phyloP scores from a whole-genome alignment of 2,797 vertebrate genomes.

The Gallinago stenura region DNA sequence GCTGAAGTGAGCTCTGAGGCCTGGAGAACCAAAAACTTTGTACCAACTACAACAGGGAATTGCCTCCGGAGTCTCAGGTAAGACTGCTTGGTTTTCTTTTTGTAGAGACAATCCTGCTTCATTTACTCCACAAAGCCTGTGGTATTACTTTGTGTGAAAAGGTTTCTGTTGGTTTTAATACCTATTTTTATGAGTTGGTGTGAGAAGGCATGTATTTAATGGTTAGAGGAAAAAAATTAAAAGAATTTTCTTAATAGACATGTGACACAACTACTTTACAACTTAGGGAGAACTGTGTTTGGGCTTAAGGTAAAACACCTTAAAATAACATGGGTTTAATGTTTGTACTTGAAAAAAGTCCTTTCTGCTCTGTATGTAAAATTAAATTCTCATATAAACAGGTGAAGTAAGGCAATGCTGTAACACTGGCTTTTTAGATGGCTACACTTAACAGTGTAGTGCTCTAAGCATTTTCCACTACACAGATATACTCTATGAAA shows the following conservation, averaged over 20 bases:
- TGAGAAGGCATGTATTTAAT: not conserved
- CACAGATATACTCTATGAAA: not conserved
- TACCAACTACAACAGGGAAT: not conserved
- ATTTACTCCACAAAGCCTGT: not conserved
- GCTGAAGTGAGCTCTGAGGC: not conserved
- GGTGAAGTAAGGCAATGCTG: not conserved
- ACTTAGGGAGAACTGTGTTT: not conserved
- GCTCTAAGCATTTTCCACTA: not conserved
- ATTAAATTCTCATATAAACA: not conserved
- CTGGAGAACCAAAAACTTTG: not conserved
- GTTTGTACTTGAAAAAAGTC: not conserved
- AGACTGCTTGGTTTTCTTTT: not conserved
- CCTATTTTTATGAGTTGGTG: rapidly evolving
- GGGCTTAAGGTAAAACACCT: not conserved
- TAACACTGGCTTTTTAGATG: not conserved
- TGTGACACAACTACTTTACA: not conserved
- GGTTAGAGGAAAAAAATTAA: not conserved
- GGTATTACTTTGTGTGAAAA: not conserved
- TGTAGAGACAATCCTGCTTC: not conserved
- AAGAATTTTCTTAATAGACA: not conserved
- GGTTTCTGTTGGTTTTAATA: not conserved
- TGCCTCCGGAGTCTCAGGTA: not conserved
- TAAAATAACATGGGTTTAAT: not conserved
- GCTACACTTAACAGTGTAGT: not conserved
- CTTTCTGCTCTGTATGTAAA: not conserved